A percentile compares a stretch with the other conserved stretches of the same genome.
phyloP scores from a whole-genome alignment of 2,113 vertebrate species.

The Macaca fascicularis region DNA sequence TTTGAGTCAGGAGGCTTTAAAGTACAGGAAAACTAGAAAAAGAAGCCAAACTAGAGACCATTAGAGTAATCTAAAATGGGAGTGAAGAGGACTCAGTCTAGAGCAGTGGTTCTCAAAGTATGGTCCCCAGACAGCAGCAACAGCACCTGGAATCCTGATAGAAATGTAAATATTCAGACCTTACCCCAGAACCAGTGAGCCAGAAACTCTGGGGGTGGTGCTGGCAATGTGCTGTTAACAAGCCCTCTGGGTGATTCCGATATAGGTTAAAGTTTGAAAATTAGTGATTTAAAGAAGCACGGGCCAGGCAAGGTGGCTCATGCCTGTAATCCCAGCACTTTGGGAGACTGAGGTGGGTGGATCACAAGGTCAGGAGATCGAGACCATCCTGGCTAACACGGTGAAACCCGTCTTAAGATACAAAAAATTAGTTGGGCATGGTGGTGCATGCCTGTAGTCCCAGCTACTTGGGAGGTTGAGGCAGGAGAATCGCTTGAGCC shows the following conservation, averaged over 20 bases:
- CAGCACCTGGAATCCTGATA: not conserved
- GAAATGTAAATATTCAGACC: not conserved
- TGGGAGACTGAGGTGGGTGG: rapidly evolving
- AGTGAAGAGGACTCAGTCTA: not conserved
- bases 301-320: not conserved
- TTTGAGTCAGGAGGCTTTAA: not conserved
- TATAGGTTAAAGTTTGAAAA: not conserved
- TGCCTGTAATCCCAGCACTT: no score
- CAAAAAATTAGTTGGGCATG: no score
- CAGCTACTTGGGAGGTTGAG: no score
- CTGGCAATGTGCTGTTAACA: not conserved
- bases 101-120: not conserved
- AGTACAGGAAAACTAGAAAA: not conserved
- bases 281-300: not conserved
- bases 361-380: no score
- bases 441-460: no score
- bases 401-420: no score
- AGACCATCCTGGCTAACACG: no score
- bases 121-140: not conserved
- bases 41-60: not conserved
- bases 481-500: no score
- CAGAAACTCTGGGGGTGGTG: not conserved
- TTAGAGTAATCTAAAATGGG: not conserved
- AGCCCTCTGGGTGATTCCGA: not conserved
- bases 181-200: not conserved